These are phyloP conservation scores for Melanostigma gelatinosum DNA, from an alignment of 2,113 vertebrate genomes.

Conservation along the genomic window DNA sequence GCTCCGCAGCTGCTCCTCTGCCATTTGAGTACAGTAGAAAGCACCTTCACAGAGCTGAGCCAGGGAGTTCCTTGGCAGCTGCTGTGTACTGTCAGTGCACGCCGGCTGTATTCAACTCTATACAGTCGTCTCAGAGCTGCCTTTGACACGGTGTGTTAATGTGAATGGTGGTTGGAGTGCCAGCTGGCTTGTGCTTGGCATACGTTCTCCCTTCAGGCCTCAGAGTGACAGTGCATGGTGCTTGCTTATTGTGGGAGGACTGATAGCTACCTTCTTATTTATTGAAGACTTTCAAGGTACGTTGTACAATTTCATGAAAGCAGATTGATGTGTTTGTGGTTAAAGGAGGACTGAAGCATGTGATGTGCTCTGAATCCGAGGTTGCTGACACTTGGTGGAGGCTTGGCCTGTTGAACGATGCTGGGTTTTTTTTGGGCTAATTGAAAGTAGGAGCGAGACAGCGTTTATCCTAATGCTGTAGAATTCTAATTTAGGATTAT, in stretches of 20 bases:
- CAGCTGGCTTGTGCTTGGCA: conserved; percentile 51
- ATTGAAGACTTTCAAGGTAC: conserved; percentile 17
- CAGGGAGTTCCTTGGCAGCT: conserved; percentile 63
- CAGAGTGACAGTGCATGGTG: conserved; percentile 51
- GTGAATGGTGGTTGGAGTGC: conserved; percentile 41
- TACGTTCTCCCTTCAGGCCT: conserved; percentile 38
- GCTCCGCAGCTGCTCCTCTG: conserved; percentile 61
- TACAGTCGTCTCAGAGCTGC: conserved; percentile 37
- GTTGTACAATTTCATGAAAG: conserved; percentile 37
- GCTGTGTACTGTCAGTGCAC: conserved; percentile 43
- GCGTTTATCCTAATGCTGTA: conserved; percentile 5
- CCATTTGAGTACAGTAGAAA: conserved; percentile 65
- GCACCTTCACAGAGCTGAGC: conserved; percentile 33
- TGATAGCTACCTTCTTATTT: conserved; percentile 45
- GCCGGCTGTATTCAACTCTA: conserved; percentile 18
- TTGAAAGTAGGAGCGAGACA: conserved; percentile 27
- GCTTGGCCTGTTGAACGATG: conserved; percentile 37
- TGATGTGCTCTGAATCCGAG: conserved; percentile 31
- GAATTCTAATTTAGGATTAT: not conserved
- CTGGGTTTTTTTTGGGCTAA: conserved; percentile 22
- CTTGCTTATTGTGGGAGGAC: conserved; percentile 33
- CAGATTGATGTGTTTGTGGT: conserved; percentile 35
- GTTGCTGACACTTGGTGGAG: conserved; percentile 28
- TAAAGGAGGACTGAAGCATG: not conserved
- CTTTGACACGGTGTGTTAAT: conserved; percentile 48